These are phyloP conservation scores for Bambusicola thoracicus DNA, from an alignment of 2,113 vertebrate species.

Conservation along the genomic window DNA sequence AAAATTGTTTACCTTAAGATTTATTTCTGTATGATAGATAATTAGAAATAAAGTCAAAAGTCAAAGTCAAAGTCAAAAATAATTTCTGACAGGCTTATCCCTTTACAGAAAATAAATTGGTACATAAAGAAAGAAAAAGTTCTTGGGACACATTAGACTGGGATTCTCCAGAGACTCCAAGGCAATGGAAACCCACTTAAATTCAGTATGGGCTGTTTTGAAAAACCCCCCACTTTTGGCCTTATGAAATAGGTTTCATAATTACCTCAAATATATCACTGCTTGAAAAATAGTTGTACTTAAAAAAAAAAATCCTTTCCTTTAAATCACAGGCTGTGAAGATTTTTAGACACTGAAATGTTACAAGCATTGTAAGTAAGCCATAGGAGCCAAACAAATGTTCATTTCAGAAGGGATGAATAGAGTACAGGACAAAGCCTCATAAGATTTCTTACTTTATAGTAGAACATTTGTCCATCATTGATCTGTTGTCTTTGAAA, in stretches of 20 bases:
- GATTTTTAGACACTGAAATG: background rate
- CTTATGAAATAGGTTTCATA: background rate
- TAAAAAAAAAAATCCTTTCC: background rate
- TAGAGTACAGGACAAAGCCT: background rate
- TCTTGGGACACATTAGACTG: background rate
- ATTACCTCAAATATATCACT: background rate
- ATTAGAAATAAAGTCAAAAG: background rate
- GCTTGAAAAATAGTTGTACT: background rate
- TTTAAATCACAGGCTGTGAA: background rate
- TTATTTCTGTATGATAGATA: background rate
- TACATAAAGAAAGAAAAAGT: background rate
- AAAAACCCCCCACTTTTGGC: too few species aligned
- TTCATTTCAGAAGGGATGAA: background rate
- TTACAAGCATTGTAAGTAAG: background rate
- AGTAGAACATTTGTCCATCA: background rate
- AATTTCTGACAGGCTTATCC: background rate
- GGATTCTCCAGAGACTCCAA: background rate
- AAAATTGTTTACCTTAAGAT: background rate
- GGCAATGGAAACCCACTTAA: background rate
- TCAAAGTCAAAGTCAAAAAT: background rate
- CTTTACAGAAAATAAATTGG: background rate
- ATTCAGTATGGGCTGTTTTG: background rate
- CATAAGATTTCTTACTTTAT: background rate
- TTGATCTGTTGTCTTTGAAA: constrained; percentile 11
- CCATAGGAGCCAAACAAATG: background rate